phyloP scores from a whole-genome alignment of 37 sponge, comb jelly and placozoan species.

The Beroe ovata region DNA sequence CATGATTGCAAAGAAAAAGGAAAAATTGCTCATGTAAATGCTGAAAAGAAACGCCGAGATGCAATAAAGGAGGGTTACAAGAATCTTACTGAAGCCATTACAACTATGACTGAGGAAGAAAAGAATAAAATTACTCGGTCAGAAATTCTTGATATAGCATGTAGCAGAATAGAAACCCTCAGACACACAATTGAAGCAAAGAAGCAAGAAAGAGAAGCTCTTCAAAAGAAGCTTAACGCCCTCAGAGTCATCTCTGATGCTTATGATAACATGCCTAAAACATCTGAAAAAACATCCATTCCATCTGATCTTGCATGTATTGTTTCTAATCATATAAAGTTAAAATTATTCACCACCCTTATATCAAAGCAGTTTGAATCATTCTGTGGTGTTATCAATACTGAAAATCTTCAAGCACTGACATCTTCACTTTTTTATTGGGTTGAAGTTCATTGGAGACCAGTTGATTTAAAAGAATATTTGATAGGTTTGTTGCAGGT shows the following conservation, averaged over 20 bases:
- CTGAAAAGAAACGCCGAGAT: conserved; percentile 12
- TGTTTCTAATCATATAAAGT: conserved; percentile 32
- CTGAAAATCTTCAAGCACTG: not conserved
- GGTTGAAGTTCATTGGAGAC: conserved; percentile 65
- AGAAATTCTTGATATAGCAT: conserved; percentile 9
- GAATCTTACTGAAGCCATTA: not conserved
- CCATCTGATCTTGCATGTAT: conserved; percentile 47
- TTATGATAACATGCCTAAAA: conserved; percentile 23
- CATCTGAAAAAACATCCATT: conserved; percentile 30
- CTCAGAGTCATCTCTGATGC: conserved; percentile 31
- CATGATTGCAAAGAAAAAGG: not conserved
- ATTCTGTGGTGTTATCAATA: conserved; percentile 50
- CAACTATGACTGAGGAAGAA: not conserved
- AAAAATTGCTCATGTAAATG: conserved; percentile 10
- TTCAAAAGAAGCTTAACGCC: conserved; percentile 1
- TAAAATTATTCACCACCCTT: conserved; percentile 51
- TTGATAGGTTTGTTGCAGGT: conserved; percentile 21
- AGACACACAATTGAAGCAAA: conserved; percentile 8
- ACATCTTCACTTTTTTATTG: conserved; percentile 49
- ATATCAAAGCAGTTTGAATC: conserved; percentile 59
- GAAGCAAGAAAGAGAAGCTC: conserved; percentile 21
- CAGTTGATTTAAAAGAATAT: conserved; percentile 62
- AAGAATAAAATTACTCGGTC: conserved; percentile 8
- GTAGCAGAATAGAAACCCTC: not conserved
- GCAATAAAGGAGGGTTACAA: conserved; percentile 13